Evolutionary conservation across 2,113 vertebrate genomes (phyloP).

Genomic region (Toxostoma redivivum): DNA sequence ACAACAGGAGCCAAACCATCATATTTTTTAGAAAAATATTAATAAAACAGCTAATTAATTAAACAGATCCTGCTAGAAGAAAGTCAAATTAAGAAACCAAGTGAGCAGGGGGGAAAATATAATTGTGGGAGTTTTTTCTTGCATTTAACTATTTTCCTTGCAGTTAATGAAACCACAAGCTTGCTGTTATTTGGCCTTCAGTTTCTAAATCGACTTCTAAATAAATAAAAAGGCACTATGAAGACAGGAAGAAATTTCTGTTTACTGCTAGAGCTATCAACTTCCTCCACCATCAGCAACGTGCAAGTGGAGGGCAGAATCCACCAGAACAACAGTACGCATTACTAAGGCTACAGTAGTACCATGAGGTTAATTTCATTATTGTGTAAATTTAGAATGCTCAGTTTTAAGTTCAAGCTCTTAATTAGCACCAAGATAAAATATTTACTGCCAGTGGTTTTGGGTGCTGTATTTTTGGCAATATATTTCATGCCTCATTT

Average conservation of each 20-base stretch:
- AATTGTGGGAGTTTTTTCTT: neutral
- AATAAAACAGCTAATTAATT: slow-evolving; percentile 7
- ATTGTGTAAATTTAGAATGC: neutral
- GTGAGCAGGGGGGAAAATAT: neutral
- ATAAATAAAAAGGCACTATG: neutral
- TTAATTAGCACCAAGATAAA: slow-evolving; percentile 61
- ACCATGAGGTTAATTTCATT: slow-evolving; percentile 2
- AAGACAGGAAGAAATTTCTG: neutral
- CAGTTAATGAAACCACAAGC: neutral
- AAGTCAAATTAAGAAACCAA: neutral
- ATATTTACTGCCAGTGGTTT: slow-evolving; percentile 46
- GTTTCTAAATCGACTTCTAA: neutral
- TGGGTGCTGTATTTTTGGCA: neutral
- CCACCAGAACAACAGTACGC: neutral
- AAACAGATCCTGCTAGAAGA: neutral
- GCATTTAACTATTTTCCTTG: neutral
- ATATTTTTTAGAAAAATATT: neutral
- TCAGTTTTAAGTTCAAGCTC: slow-evolving; percentile 50
- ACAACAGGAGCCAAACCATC: neutral
- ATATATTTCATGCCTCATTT: slow-evolving; percentile 62
- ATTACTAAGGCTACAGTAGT: neutral
- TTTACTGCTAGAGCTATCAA: neutral
- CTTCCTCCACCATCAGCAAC: neutral
- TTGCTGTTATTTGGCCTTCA: neutral
- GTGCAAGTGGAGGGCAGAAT: neutral